Base-by-base conservation (phyloP, 2,888 invertebrate species). In the Suillia variegata region DNA sequence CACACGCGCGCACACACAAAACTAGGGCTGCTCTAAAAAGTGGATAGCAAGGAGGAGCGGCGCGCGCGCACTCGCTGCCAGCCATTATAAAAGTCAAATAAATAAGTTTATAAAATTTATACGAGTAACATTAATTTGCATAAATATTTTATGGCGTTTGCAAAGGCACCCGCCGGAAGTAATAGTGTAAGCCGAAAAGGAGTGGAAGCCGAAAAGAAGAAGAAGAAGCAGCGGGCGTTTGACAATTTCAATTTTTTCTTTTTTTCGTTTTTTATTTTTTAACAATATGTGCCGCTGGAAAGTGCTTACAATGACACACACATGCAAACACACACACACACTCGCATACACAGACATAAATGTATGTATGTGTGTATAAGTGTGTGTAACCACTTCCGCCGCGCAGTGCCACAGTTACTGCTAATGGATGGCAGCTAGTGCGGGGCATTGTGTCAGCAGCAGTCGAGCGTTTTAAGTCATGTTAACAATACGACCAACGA, bases 101-200 rank as follows among this genome's bases (percentile, higher is more conserved):
- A 38, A 45, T 45, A 45, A 45, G 20, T 18, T 45, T 45, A 13
- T 45, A 18, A 45, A 45, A 45, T 45, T 45, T 45, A 45, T 45
- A 45, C 20, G 17, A 18, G n/a, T 8, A 18, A 20, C 18, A 45
- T 45, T 18, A 45, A 45, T 45, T 45, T 45, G 45, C 45, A 45
- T 45, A 20, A 17, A 45, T 45, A 45, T 45, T 45, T 45, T 45
- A 45, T 45, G 45, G 45, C 45, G 18, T 13, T 8, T 6, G 38
- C 8, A 38, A n/a, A 38, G 38, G n/a, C 38, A 13, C 12, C 15
- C 6, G 15, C 6, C 45, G 20, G 6, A 45, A 13, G 18, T n/a
- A n/a, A n/a, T n/a, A n/a, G n/a, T 20, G 38, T 18, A 20, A 17
- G 45, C 20, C 6, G 6, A 45, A 13, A 45, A 45, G 18, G 38